Conservation (phyloP, 1,140 invertebrate species). For the Tetragnatha versicolor region DNA sequence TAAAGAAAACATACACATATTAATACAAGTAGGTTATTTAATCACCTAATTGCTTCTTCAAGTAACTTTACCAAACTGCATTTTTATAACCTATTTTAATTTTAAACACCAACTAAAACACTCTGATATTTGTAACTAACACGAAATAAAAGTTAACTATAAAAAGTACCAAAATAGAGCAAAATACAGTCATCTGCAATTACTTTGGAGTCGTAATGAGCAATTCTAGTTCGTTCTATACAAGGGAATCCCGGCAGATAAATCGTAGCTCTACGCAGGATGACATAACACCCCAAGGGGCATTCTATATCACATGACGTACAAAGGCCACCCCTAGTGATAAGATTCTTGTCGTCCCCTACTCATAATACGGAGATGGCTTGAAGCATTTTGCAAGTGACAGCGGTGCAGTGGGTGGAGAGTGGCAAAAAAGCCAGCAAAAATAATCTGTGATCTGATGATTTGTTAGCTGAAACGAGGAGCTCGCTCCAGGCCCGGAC, state of each 20-base stretch:
- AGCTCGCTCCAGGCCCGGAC: neutral
- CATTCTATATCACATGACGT: constrained; percentile 6
- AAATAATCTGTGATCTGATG: constrained; percentile 30
- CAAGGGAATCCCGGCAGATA: neutral
- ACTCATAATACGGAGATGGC: constrained; percentile 5
- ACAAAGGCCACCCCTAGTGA: constrained; percentile 1
- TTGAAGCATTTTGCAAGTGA: constrained; percentile 21
- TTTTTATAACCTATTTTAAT: too few relatives aligned
- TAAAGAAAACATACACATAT: too few relatives aligned
- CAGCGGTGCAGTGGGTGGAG: neutral
- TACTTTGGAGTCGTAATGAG: too few relatives aligned
- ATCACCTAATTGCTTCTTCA: too few relatives aligned
- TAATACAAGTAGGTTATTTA: too few relatives aligned
- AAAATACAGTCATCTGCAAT: too few relatives aligned
- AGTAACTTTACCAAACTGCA: too few relatives aligned
- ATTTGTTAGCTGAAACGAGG: constrained; percentile 1
- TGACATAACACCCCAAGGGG: neutral
- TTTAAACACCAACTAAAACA: too few relatives aligned
- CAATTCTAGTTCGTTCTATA: too few relatives aligned
- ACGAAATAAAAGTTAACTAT: too few relatives aligned
- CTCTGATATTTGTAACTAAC: too few relatives aligned
- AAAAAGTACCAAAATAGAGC: too few relatives aligned
- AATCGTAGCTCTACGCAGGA: neutral
- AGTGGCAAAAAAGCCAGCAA: neutral
- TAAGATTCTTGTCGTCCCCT: constrained; percentile 23